A percentile compares a stretch with the other conserved stretches of the same genome.
These are phyloP conservation scores for Plectrocnemia conspersa DNA, from an alignment of 1,140 invertebrate species.

Conservation along the genomic window DNA sequence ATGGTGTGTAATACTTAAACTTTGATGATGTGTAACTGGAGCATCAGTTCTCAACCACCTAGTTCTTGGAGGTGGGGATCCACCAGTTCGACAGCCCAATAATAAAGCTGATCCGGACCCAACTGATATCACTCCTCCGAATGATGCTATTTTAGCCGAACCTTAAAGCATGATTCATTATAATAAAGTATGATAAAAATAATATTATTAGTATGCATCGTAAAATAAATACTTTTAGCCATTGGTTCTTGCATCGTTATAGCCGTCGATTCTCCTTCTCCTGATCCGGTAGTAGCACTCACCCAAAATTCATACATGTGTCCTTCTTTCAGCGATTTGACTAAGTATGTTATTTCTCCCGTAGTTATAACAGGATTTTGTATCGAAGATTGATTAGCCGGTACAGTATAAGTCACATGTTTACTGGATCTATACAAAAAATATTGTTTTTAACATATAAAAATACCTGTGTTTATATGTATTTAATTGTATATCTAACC, in stretches of 20 bases:
- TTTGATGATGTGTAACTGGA: slow-evolving; percentile 62
- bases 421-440: slow-evolving; percentile 15
- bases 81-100: slow-evolving; percentile 62
- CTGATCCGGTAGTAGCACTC: slow-evolving; percentile 73
- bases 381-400: slow-evolving; percentile 11
- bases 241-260: slow-evolving; percentile 31
- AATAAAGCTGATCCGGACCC: slow-evolving; percentile 60
- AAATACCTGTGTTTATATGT: neutral
- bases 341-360: slow-evolving; percentile 43
- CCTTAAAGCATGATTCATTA: slow-evolving; percentile 43
- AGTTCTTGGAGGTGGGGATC: slow-evolving; percentile 64
- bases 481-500: slow-evolving; percentile 35
- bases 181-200: neutral
- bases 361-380: slow-evolving; percentile 39
- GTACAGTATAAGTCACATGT: slow-evolving; percentile 17
- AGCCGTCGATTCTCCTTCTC: slow-evolving; percentile 61
- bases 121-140: slow-evolving; percentile 63
- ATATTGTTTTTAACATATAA: neutral
- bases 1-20: slow-evolving; percentile 61
- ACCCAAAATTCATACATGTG: slow-evolving; percentile 83
- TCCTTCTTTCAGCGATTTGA: slow-evolving; percentile 44
- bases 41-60: slow-evolving; percentile 62
- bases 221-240: slow-evolving; percentile 17
- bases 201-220: neutral
- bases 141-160: slow-evolving; percentile 65